phyloP scores from a whole-genome alignment of 2,797 vertebrate genomes.

The Mormyrus proboscirostris region DNA sequence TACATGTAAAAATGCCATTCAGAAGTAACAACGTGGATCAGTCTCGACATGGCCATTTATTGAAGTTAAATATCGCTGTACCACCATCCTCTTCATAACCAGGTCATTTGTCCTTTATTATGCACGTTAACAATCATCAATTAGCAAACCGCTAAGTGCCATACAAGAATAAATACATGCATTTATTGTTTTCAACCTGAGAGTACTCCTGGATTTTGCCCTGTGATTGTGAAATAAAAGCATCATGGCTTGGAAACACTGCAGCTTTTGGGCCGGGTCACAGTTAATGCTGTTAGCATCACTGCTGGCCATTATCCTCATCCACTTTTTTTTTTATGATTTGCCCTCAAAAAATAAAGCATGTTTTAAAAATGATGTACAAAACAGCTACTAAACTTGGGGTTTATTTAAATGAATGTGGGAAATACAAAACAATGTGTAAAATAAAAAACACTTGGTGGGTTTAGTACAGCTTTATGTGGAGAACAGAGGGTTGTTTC shows the following conservation, averaged over 20 bases:
- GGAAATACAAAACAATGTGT: not conserved
- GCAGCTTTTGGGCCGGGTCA: not conserved
- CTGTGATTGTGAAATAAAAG: not conserved
- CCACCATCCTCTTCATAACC: constrained; percentile 29
- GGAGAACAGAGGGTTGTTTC: not conserved
- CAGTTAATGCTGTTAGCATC: not conserved
- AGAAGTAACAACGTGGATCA: not conserved
- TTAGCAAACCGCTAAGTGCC: constrained; percentile 57
- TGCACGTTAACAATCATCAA: constrained; percentile 58
- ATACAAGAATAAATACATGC: constrained; percentile 48
- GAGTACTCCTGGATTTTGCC: not conserved
- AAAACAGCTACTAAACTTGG: not conserved
- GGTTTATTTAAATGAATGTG: constrained; percentile 5
- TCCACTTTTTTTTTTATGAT: not conserved
- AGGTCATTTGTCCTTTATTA: constrained; percentile 53
- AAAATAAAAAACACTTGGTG: not conserved
- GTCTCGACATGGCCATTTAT: constrained; percentile 33
- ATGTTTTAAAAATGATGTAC: constrained; percentile 7
- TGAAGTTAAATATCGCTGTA: constrained; percentile 25
- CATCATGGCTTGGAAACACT: not conserved
- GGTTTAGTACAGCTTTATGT: not conserved
- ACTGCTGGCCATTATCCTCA: not conserved
- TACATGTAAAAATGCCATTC: not conserved
- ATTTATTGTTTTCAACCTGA: constrained; percentile 31
- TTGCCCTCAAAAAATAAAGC: not conserved